A percentile compares a stretch with the other conserved stretches of the same genome.
Evolutionary conservation across 2,797 vertebrate genomes (phyloP).

Genomic region (Numenius phaeopus): DNA sequence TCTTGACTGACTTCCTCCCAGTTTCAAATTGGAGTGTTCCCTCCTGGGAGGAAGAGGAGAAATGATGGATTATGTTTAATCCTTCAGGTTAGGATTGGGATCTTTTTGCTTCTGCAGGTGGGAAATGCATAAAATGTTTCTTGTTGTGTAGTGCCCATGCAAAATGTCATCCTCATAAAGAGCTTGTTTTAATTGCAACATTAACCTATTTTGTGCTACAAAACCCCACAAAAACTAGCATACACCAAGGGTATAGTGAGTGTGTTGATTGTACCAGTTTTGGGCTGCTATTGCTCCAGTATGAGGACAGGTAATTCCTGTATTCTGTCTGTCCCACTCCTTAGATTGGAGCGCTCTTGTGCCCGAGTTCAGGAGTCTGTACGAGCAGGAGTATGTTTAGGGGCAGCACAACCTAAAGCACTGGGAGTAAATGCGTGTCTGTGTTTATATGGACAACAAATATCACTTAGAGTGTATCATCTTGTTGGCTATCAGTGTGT

Average conservation of each 20-base stretch:
- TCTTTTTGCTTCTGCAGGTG: not conserved
- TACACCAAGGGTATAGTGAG: fast-evolving
- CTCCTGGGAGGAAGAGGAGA: not conserved
- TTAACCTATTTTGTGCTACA: not conserved
- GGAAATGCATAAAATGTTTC: not conserved
- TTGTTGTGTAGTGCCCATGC: not conserved
- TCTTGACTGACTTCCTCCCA: not conserved
- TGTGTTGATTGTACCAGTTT: not conserved
- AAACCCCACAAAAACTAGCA: not conserved
- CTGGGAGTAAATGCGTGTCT: not conserved
- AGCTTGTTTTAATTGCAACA: not conserved
- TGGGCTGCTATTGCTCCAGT: not conserved
- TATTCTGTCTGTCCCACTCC: not conserved
- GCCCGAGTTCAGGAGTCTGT: not conserved
- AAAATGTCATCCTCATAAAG: not conserved
- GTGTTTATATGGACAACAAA: not conserved
- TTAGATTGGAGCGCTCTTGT: not conserved
- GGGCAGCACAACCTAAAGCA: not conserved
- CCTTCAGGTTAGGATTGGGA: not conserved
- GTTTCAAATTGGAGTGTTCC: not conserved
- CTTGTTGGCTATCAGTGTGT: not conserved
- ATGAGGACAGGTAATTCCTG: not conserved
- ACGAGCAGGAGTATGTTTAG: not conserved
- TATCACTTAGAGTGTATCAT: not conserved
- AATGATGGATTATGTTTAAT: not conserved